phyloP scores from a whole-genome alignment of 1,140 invertebrate genomes.

The Hyposmocoma kahamanoa region DNA sequence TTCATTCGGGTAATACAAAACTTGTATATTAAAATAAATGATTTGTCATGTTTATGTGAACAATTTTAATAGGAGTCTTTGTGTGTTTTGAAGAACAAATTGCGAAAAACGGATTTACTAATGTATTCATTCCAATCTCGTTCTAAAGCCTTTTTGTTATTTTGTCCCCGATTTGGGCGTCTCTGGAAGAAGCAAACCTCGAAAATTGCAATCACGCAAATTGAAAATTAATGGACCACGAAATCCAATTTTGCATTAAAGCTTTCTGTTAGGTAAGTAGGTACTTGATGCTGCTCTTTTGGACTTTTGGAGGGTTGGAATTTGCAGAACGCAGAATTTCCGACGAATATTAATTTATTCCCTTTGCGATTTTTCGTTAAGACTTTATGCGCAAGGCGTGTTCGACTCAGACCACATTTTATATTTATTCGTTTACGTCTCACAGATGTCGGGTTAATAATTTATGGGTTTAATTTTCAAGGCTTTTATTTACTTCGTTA shows the following conservation, averaged over 20 bases:
- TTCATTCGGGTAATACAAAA: too few species aligned
- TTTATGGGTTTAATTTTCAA: too few species aligned
- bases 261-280: slow-evolving; percentile 42
- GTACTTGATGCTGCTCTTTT: slow-evolving; percentile 18
- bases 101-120: slow-evolving; percentile 20
- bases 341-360: slow-evolving; percentile 6
- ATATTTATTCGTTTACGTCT: too few species aligned
- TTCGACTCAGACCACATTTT: too few species aligned
- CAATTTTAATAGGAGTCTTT: too few species aligned
- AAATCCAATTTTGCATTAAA: slow-evolving; percentile 69
- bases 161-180: slow-evolving; percentile 39
- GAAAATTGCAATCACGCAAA: slow-evolving; percentile 70
- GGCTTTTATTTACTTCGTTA: too few species aligned
- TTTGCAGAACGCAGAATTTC: neutral
- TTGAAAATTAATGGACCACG: slow-evolving; percentile 69
- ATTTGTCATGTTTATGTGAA: too few species aligned
- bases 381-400: too few species aligned
- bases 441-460: too few species aligned
- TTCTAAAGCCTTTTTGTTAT: slow-evolving; percentile 49
- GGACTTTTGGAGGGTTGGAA: neutral
- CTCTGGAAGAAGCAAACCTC: slow-evolving; percentile 36
- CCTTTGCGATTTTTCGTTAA: too few species aligned
- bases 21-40: too few species aligned
- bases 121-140: slow-evolving; percentile 48
- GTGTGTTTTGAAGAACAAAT: slow-evolving; percentile 10